Base-by-base conservation (phyloP, 2,113 vertebrate genomes). In the Burhinus oedicnemus region DNA sequence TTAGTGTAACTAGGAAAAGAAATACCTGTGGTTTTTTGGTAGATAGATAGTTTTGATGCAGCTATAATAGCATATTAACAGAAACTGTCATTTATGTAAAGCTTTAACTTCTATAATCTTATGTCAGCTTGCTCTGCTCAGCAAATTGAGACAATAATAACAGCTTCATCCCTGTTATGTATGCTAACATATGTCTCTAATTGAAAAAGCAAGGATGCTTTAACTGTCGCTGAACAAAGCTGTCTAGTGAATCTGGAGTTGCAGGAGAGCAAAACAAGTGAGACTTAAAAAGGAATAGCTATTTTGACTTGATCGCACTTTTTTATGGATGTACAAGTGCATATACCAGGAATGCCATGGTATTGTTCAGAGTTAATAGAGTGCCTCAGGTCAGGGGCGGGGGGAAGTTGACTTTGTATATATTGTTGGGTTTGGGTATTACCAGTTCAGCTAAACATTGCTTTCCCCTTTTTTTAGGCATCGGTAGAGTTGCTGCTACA, bases 401-500 rank as follows among this genome's bases (percentile, higher is more conserved):
- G 12, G n/a, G 30, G 17, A 2, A 25, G 38, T 17, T 71, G 54
- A 12, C 29, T 76, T 40, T 1, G 5, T 70, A 25, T 6, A 0
- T 44, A 4, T 3, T 6, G 27, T 25, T 45, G n/a, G 23, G 0
- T n/a, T 61, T 19, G 21, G 34, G 3, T 58, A 4, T 75, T 49
- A 12, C 0, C 12, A 3, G 6, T 13, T 75, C 2, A 36, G 19
- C 21, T 64, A 26, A 96, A 19, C 6, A 1, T 27, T 2, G 0
- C 14, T 36, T 82, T 81, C 27, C 16, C 16, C n/a, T 29, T 66
- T 80, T 22, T 74, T 87, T 78, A 99, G 99, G 99, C 97, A 99
- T 99, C 34, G 99, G 99, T 83, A 99, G 99, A 96, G 98, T 99
- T 68, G 99, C 99, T 98, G 99, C 99, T 97, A 99, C 99, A 91